Evolutionary conservation across 2,888 invertebrate species (phyloP).

Genomic region (Anaspis maculata): DNA sequence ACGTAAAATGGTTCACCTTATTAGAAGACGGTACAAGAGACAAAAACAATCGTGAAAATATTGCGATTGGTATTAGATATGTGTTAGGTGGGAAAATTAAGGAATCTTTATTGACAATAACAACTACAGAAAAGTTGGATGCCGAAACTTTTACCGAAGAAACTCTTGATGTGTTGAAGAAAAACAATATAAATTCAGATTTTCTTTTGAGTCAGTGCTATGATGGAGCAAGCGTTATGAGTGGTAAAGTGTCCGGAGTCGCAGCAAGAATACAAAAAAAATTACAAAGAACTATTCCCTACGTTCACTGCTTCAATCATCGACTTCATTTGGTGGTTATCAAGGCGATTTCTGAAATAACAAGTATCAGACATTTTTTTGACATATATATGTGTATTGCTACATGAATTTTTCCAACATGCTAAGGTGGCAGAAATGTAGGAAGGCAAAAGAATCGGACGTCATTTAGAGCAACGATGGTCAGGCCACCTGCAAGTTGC

Average conservation of each 20-base stretch:
- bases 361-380: not conserved
- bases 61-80: too few species aligned
- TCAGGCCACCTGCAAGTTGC: not conserved
- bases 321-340: not conserved
- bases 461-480: constrained; percentile 1
- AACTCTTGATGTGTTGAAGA: too few species aligned
- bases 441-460: not conserved
- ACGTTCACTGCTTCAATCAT: not conserved
- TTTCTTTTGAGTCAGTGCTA: too few species aligned
- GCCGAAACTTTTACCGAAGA: too few species aligned
- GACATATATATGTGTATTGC: not conserved
- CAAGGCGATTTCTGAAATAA: not conserved
- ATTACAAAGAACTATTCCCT: not conserved
- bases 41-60: too few species aligned
- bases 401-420: not conserved
- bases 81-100: too few species aligned
- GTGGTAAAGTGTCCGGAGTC: not conserved
- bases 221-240: not conserved
- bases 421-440: not conserved
- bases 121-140: too few species aligned
- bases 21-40: too few species aligned
- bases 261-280: not conserved
- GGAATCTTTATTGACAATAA: too few species aligned
- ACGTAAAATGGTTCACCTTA: too few species aligned
- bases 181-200: too few species aligned